Conservation (phyloP, 35 echinoderm and acorn worm species). For the Ophiothrix spiculata region DNA sequence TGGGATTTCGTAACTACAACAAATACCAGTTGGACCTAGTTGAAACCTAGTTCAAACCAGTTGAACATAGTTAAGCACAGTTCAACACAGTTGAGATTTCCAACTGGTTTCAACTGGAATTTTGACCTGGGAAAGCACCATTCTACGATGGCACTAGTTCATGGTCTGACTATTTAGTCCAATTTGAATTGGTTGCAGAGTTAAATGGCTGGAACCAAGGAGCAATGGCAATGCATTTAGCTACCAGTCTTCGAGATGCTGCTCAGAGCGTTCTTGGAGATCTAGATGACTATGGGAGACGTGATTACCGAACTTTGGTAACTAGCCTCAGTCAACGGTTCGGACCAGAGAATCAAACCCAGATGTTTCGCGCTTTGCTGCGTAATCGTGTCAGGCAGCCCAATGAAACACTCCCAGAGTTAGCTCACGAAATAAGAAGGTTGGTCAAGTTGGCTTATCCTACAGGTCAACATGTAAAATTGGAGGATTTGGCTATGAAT, state of each 20-base stretch:
- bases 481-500: not conserved
- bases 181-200: constrained; percentile 41
- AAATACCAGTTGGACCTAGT: too few species aligned
- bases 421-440: constrained; percentile 27
- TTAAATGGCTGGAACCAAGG: constrained; percentile 46
- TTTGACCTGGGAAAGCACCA: constrained; percentile 10
- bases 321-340: not conserved
- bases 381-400: not conserved
- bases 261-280: constrained; percentile 41
- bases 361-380: not conserved
- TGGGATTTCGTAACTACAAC: too few species aligned
- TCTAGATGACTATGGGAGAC: not conserved
- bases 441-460: not conserved
- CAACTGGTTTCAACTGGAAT: too few species aligned
- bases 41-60: too few species aligned
- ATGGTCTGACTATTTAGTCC: constrained; percentile 34
- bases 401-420: not conserved
- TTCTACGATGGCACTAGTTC: constrained; percentile 35
- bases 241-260: constrained; percentile 30
- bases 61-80: too few species aligned
- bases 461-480: not conserved
- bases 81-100: too few species aligned
- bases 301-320: not conserved
- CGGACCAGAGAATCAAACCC: not conserved
- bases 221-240: constrained; percentile 19